Evolutionary conservation across 30 jellyfish, hydroid and myxozoan genomes (phyloP).

Genomic region (Chironex yamaguchii): DNA sequence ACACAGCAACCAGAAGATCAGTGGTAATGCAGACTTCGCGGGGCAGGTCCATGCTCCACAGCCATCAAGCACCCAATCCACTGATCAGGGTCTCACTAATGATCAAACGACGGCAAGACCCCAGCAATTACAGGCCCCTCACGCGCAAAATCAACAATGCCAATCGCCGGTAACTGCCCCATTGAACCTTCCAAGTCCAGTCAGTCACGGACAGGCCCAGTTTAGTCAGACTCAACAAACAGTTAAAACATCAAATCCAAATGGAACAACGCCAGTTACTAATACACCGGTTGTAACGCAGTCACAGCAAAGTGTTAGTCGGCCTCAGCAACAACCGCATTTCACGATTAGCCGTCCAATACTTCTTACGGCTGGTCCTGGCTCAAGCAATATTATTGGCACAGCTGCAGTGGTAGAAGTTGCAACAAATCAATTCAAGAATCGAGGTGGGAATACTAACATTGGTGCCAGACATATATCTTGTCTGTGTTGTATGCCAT

Average conservation of each 20-base stretch:
- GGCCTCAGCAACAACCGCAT: neutral
- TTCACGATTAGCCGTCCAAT: neutral
- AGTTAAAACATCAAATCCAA: neutral
- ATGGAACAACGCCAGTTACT: neutral
- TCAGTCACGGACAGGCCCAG: neutral
- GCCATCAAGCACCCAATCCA: neutral
- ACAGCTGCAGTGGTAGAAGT: slow-evolving; percentile 68
- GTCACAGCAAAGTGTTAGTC: neutral
- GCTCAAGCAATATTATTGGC: neutral
- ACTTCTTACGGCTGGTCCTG: neutral
- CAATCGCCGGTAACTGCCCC: neutral
- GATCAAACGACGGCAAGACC: neutral
- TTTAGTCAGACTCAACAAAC: neutral
- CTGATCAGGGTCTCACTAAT: neutral
- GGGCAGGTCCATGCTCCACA: neutral
- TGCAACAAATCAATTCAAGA: slow-evolving; percentile 60
- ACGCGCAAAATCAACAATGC: neutral
- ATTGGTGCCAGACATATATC: too few species aligned
- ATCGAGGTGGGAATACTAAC: slow-evolving; percentile 59
- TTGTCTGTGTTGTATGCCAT: too few species aligned
- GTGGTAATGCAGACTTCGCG: neutral
- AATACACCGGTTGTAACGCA: neutral
- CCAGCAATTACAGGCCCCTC: neutral
- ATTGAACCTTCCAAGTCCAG: neutral
- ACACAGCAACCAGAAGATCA: neutral